Evolutionary conservation across 2,113 vertebrate species (phyloP).

Genomic region (Ptychochromis oligacanthus): DNA sequence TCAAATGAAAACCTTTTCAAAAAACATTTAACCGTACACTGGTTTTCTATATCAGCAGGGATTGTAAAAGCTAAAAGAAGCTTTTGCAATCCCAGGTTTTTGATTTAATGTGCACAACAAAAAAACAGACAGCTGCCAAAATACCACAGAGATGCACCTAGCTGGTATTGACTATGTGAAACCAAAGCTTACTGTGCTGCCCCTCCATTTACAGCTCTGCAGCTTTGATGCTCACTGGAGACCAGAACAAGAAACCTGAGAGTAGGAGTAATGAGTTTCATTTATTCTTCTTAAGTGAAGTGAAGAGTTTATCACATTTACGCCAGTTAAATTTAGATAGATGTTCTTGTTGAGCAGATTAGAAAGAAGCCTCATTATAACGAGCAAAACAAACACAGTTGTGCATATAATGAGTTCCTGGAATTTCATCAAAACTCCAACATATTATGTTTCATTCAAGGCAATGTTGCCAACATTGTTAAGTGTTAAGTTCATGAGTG

Average conservation of each 20-base stretch:
- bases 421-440: not conserved
- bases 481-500: not conserved
- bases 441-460: not conserved
- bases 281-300: not conserved
- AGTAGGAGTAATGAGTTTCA: not conserved
- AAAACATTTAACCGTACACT: not conserved
- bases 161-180: not conserved
- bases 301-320: not conserved
- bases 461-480: not conserved
- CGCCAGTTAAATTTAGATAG: not conserved
- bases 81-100: not conserved
- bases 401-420: not conserved
- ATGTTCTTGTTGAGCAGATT: not conserved
- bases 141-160: not conserved
- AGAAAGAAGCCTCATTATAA: not conserved
- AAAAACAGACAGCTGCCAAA: not conserved
- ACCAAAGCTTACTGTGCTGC: not conserved
- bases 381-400: not conserved
- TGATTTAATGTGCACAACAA: not conserved
- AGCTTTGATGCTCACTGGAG: not conserved
- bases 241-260: not conserved
- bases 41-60: not conserved
- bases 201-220: not conserved
- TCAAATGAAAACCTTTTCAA: not conserved
- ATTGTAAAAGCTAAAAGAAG: not conserved